A percentile compares a stretch with the other conserved stretches of the same genome.
phyloP scores from a whole-genome alignment of 92 coral and sea anemone genomes.

The Bergia sp. region DNA sequence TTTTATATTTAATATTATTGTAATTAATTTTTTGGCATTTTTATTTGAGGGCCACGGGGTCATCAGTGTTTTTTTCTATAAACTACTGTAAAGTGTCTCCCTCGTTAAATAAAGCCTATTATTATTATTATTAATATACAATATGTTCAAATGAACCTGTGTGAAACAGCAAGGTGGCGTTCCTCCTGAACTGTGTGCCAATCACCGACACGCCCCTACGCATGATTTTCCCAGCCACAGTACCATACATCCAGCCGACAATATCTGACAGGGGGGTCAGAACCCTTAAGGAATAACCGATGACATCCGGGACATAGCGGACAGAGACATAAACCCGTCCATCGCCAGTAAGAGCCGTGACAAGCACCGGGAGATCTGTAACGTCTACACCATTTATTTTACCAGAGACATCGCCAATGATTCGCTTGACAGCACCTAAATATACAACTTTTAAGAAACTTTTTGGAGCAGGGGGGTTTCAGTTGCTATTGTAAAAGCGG shows the following conservation, averaged over 20 bases:
- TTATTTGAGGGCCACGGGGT: too few species aligned
- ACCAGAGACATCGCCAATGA: constrained; percentile 78
- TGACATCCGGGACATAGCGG: constrained; percentile 65
- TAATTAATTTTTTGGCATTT: too few species aligned
- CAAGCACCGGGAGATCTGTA: constrained; percentile 48
- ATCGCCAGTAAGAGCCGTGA: constrained; percentile 69
- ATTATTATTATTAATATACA: too few species aligned
- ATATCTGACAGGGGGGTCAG: constrained; percentile 76
- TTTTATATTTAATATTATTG: too few species aligned
- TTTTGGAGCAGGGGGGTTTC: not conserved
- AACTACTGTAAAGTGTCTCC: too few species aligned
- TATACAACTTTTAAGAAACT: not conserved
- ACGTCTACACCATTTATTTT: constrained; percentile 57
- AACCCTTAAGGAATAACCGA: constrained; percentile 61
- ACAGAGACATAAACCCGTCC: constrained; percentile 78
- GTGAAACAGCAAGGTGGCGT: constrained; percentile 72
- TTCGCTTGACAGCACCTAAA: constrained; percentile 72
- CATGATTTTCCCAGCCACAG: constrained; percentile 45
- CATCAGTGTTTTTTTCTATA: too few species aligned
- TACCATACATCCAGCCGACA: constrained; percentile 78
- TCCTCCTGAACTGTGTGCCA: constrained; percentile 77
- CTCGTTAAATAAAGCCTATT: too few species aligned
- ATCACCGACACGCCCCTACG: constrained; percentile 71
- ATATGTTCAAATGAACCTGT: constrained; percentile 59
- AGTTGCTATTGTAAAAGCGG: too few species aligned